Percentiles rank a stretch among this genome's conserved stretches.
These are phyloP conservation scores for Agrochola macilenta DNA, from an alignment of 2,888 invertebrate genomes.

Conservation along the genomic window DNA sequence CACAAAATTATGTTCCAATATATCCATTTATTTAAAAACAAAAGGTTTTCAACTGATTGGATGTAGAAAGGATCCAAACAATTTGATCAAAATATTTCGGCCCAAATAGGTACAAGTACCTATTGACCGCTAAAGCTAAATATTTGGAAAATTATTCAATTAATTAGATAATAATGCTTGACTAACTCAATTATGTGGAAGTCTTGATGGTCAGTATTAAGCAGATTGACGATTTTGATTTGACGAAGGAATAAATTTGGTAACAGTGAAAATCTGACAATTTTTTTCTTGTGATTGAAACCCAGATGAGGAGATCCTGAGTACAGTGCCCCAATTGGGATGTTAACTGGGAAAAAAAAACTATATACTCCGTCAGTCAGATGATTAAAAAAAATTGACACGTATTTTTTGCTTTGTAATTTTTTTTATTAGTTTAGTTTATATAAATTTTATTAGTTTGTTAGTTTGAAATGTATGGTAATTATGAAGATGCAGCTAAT, in stretches of 20 bases:
- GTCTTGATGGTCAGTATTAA: not conserved
- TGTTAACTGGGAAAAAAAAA: too few species aligned
- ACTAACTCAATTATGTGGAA: slow-evolving; percentile 8
- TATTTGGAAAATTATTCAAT: slow-evolving; percentile 20
- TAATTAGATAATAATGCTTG: slow-evolving; percentile 20
- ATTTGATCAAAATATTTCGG: slow-evolving; percentile 23
- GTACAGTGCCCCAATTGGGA: too few species aligned
- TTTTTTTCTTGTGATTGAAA: not conserved
- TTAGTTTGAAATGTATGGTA: not conserved
- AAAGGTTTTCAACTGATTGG: slow-evolving; percentile 14
- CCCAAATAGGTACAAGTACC: not conserved
- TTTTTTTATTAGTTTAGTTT: too few species aligned
- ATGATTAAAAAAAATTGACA: too few species aligned
- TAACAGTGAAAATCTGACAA: not conserved
- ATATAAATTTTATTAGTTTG: too few species aligned
- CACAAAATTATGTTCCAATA: not conserved
- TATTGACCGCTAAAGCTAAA: not conserved
- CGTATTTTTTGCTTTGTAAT: too few species aligned
- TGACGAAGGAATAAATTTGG: not conserved
- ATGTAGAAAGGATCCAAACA: slow-evolving; percentile 3
- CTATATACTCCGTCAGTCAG: too few species aligned
- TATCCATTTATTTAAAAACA: not conserved
- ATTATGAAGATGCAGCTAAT: not conserved
- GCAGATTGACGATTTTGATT: not conserved
- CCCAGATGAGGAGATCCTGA: too few species aligned